Conservation (phyloP, 2,888 invertebrate genomes). For the Teinopalpus imperialis region DNA sequence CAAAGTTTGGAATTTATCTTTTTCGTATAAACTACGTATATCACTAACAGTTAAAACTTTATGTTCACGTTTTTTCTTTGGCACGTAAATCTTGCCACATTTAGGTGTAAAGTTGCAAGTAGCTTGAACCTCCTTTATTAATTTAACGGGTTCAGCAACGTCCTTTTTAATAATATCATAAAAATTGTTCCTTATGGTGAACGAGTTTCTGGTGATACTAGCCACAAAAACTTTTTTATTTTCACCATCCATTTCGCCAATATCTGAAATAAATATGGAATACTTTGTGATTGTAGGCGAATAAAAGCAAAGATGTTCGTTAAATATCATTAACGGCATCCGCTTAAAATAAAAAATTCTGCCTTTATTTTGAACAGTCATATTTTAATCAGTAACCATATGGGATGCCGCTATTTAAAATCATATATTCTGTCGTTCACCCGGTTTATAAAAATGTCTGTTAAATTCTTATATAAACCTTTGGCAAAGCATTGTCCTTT, state of each 20-base stretch:
- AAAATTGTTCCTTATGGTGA: constrained; percentile 47
- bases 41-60: constrained; percentile 69
- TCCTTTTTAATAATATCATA: constrained; percentile 49
- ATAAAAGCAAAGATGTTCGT: no score
- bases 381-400: no score
- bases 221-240: constrained; percentile 53
- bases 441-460: no score
- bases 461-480: no score
- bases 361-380: no score
- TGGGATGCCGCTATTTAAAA: no score
- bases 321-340: no score
- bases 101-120: constrained; percentile 53
- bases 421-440: no score
- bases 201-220: constrained; percentile 48
- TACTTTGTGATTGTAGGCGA: not conserved
- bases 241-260: constrained; percentile 41
- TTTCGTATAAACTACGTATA: constrained; percentile 59
- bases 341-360: no score
- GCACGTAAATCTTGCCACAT: constrained; percentile 54
- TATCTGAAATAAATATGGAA: constrained; percentile 19
- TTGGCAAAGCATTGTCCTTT: no score
- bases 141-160: constrained; percentile 47
- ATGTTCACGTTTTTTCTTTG: constrained; percentile 54
- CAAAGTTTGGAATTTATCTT: constrained; percentile 52
- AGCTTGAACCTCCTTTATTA: constrained; percentile 30